These are phyloP conservation scores for Notechis scutatus DNA, from an alignment of 2,113 vertebrate genomes.

Conservation along the genomic window DNA sequence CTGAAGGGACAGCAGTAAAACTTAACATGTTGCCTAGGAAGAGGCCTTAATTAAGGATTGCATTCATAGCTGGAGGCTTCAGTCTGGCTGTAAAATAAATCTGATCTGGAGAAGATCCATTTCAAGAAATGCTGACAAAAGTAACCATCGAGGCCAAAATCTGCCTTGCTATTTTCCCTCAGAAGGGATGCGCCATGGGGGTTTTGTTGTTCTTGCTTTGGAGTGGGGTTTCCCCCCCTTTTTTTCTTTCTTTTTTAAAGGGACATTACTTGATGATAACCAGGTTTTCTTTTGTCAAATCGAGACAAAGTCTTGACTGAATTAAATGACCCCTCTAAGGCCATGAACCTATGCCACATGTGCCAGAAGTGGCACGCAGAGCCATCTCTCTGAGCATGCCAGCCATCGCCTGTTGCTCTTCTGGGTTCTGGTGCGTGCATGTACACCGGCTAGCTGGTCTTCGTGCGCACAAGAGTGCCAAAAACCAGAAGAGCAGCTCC, in stretches of 20 bases:
- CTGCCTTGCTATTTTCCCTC: slow-evolving; percentile 15
- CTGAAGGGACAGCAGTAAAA: slow-evolving; percentile 4
- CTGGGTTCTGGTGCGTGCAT: too few species aligned
- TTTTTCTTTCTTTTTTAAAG: background rate
- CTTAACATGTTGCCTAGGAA: background rate
- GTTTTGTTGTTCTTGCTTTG: background rate
- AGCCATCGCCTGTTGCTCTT: too few species aligned
- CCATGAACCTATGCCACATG: too few species aligned
- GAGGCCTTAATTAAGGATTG: slow-evolving; percentile 35
- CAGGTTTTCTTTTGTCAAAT: slow-evolving; percentile 16
- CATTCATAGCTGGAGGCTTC: slow-evolving; percentile 4
- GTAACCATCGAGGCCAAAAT: slow-evolving; percentile 18
- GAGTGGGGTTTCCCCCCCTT: background rate
- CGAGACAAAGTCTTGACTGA: background rate
- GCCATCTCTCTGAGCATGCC: too few species aligned
- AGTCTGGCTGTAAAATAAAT: background rate
- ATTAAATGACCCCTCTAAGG: background rate
- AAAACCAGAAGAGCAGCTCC: too few species aligned
- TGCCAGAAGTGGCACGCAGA: too few species aligned
- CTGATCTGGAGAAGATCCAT: slow-evolving; percentile 18
- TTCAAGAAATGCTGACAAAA: slow-evolving; percentile 31
- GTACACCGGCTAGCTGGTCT: too few species aligned
- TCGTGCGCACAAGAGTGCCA: too few species aligned
- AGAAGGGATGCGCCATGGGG: slow-evolving; percentile 6
- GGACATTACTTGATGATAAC: background rate